Percentiles rank a stretch among this genome's conserved stretches.
Conservation (phyloP, 2,797 vertebrate species). For the Syngnathus rostellatus region DNA sequence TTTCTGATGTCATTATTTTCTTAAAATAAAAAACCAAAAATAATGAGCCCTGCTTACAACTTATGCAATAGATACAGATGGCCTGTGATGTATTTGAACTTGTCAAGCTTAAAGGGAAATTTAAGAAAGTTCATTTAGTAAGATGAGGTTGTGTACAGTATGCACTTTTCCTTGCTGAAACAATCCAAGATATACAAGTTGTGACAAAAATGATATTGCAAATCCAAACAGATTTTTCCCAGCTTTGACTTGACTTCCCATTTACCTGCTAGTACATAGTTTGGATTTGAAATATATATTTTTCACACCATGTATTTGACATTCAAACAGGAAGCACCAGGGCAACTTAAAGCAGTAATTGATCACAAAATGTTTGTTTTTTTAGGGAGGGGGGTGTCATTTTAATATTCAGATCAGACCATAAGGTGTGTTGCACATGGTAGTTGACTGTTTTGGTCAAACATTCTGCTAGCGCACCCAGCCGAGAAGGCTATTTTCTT, state of each 20-base stretch:
- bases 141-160: not conserved
- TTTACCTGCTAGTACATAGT: not conserved
- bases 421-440: not conserved
- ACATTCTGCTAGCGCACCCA: constrained; percentile 6
- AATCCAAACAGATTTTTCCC: not conserved
- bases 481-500: constrained; percentile 39
- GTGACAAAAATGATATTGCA: not conserved
- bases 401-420: not conserved
- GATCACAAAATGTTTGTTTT: not conserved
- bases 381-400: not conserved
- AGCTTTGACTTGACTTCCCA: too few species aligned
- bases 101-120: not conserved
- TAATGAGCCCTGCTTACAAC: constrained; percentile 10
- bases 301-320: not conserved
- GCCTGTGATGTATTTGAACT: constrained; percentile 3
- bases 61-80: constrained; percentile 3
- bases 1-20: constrained; percentile 2
- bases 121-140: not conserved
- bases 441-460: not conserved
- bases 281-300: not conserved
- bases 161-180: constrained; percentile 50
- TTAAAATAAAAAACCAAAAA: constrained; percentile 9
- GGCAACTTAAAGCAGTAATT: not conserved
- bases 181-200: constrained; percentile 35
- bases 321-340: not conserved